These are phyloP conservation scores for Acropora tenuis DNA, from an alignment of 64 coral and sea anemone genomes.

Conservation along the genomic window DNA sequence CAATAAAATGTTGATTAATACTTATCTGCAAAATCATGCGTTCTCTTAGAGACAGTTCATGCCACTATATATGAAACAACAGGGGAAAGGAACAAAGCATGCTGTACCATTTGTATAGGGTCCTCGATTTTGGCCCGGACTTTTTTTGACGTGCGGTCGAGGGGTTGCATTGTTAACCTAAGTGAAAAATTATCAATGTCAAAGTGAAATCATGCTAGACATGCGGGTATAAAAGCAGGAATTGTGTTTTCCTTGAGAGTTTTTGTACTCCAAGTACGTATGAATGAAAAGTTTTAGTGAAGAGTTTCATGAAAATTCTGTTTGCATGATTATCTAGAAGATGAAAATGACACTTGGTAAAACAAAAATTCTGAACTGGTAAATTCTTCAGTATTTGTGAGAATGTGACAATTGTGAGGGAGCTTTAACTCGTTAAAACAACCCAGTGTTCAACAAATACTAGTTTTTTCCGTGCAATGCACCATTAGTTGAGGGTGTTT, in stretches of 20 bases:
- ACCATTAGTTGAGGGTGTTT: too few relatives aligned
- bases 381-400: not conserved
- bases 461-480: too few relatives aligned
- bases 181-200: slow-evolving; percentile 86
- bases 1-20: not conserved
- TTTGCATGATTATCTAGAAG: not conserved
- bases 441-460: too few relatives aligned
- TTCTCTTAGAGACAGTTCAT: slow-evolving; percentile 55
- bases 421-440: too few relatives aligned
- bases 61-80: slow-evolving; percentile 34
- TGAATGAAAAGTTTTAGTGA: too few relatives aligned
- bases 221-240: slow-evolving; percentile 27
- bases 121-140: slow-evolving; percentile 95
- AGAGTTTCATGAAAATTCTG: not conserved
- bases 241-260: too few relatives aligned
- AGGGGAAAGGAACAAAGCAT: slow-evolving; percentile 73
- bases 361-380: not conserved
- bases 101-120: slow-evolving; percentile 99
- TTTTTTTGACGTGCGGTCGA: slow-evolving; percentile 99
- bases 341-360: not conserved
- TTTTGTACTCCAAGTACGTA: too few relatives aligned
- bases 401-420: too few relatives aligned
- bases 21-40: slow-evolving; percentile 54
- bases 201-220: slow-evolving; percentile 91
- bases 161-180: slow-evolving; percentile 99